These are phyloP conservation scores for Drosophila ercepeae DNA, from an alignment of 1,140 invertebrate species.

Conservation along the genomic window DNA sequence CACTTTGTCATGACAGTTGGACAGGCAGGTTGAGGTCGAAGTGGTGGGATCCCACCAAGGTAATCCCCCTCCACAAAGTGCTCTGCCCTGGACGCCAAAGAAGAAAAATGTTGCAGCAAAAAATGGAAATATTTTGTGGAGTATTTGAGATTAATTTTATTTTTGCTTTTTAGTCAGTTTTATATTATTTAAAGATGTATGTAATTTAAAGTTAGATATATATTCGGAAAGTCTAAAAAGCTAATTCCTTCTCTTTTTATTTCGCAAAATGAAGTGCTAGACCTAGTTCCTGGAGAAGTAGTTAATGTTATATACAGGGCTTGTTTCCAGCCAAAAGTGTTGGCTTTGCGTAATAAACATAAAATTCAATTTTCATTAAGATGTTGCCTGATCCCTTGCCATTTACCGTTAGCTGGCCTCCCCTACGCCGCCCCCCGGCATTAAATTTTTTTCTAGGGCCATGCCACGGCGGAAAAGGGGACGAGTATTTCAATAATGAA, in stretches of 20 bases:
- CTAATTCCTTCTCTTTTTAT: not conserved
- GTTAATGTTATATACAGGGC: constrained; percentile 60
- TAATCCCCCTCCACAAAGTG: constrained; percentile 10
- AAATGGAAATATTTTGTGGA: not conserved
- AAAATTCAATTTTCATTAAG: constrained; percentile 81
- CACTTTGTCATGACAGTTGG: constrained; percentile 53
- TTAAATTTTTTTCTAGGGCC: constrained; percentile 30
- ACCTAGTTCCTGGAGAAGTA: constrained; percentile 30
- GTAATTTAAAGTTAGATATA: no score
- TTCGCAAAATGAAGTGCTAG: not conserved
- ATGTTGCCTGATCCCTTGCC: constrained; percentile 71
- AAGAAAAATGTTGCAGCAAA: constrained; percentile 11
- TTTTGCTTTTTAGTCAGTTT: no score
- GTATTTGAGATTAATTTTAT: no score
- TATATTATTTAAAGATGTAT: no score
- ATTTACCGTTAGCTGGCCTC: constrained; percentile 65
- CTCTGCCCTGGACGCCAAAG: constrained; percentile 18
- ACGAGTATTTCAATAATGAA: constrained; percentile 80
- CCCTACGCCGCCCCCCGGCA: not conserved
- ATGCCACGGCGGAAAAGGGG: constrained; percentile 6
- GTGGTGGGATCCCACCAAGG: constrained; percentile 33
- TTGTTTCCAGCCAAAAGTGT: constrained; percentile 45
- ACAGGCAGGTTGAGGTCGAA: constrained; percentile 43
- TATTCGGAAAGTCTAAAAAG: no score
- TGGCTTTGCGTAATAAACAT: constrained; percentile 72